phyloP scores from a whole-genome alignment of 2,797 vertebrate species.

The Ptychobarbus kaznakovi region DNA sequence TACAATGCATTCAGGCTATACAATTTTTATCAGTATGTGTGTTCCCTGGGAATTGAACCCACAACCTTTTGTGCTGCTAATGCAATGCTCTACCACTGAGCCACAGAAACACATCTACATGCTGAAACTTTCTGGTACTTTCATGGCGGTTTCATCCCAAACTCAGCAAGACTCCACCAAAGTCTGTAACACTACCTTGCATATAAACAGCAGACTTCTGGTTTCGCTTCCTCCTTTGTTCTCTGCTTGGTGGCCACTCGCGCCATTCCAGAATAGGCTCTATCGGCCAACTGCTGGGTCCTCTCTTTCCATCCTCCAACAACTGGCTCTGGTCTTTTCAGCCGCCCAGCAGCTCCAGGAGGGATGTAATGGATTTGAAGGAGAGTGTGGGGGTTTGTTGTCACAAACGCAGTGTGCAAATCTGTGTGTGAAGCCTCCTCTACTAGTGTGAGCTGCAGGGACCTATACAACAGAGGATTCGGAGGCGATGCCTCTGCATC shows the following conservation, averaged over 20 bases:
- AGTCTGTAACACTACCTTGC: not conserved
- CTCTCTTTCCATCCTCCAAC: slow-evolving; percentile 15
- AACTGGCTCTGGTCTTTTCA: slow-evolving; percentile 15
- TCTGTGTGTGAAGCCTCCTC: slow-evolving; percentile 42
- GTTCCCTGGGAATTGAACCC: no score
- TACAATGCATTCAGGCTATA: no score
- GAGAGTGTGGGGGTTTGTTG: slow-evolving; percentile 42
- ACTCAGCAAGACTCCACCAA: not conserved
- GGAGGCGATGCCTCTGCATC: slow-evolving; percentile 27
- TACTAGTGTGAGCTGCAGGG: slow-evolving; percentile 52
- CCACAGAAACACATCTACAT: not conserved
- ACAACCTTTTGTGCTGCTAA: no score
- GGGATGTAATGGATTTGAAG: slow-evolving; percentile 53
- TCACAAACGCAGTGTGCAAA: slow-evolving; percentile 57
- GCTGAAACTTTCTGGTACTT: not conserved
- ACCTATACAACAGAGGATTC: slow-evolving; percentile 54
- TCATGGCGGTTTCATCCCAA: not conserved
- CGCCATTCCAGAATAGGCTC: not conserved
- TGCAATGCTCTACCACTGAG: no score
- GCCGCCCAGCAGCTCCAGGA: slow-evolving; percentile 37
- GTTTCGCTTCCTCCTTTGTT: not conserved
- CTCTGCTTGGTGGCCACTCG: not conserved
- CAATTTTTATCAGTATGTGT: no score
- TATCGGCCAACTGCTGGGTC: slow-evolving; percentile 13
- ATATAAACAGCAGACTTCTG: not conserved